These are phyloP conservation scores for Magallana ariakensis DNA, from an alignment of 1,140 invertebrate genomes.

Conservation along the genomic window DNA sequence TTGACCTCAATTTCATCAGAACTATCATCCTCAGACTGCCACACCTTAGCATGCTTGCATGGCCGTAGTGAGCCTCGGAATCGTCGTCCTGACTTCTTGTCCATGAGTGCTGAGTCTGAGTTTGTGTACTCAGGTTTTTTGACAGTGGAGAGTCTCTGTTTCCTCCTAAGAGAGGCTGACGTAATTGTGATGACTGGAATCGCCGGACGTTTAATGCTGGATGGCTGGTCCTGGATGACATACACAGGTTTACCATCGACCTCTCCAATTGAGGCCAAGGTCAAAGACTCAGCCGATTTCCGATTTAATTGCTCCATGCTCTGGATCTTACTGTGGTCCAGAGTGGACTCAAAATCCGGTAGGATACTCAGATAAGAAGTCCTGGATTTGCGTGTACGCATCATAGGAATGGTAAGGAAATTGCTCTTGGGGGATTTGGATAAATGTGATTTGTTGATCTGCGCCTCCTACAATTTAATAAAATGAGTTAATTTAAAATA, in stretches of 20 bases:
- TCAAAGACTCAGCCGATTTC: not conserved
- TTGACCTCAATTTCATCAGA: not conserved
- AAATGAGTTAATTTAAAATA: not conserved
- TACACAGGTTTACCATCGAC: not conserved
- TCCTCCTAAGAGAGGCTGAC: not conserved
- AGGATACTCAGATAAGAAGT: not conserved
- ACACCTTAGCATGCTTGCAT: not conserved
- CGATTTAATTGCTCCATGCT: not conserved
- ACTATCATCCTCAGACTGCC: not conserved
- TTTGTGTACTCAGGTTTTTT: not conserved
- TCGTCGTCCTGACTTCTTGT: not conserved
- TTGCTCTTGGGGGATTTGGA: not conserved
- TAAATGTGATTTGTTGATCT: not conserved
- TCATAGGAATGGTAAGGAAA: not conserved
- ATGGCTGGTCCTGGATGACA: not conserved
- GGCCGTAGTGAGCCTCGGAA: not conserved
- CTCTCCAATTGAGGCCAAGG: not conserved
- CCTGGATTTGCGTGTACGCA: not conserved
- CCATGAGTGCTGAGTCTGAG: not conserved
- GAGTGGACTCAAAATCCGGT: slow-evolving; percentile 8
- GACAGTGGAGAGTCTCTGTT: slow-evolving; percentile 2
- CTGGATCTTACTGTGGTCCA: not conserved
- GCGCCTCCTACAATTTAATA: not conserved
- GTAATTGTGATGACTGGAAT: slow-evolving; percentile 2
- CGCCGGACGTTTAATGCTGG: not conserved